phyloP scores from a whole-genome alignment of 2,113 vertebrate genomes.

The Grammomys surdaster region DNA sequence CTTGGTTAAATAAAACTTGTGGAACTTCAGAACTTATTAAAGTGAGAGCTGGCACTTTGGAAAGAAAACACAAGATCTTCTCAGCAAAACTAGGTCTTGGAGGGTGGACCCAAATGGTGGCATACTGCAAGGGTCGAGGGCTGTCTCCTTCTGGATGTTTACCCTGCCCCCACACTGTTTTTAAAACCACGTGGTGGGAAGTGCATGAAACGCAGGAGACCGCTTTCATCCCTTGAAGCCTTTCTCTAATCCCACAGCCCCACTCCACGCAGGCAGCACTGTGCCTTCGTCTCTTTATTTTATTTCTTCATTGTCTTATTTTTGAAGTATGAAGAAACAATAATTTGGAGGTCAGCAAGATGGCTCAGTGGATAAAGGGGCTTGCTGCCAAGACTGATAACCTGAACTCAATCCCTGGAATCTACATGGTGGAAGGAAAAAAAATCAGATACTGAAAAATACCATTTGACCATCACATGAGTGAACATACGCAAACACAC shows the following conservation, averaged over 20 bases:
- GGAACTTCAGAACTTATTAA: constrained; percentile 3
- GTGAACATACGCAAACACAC: not conserved
- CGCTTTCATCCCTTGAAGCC: not conserved
- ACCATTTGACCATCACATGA: not conserved
- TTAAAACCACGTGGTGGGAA: not conserved
- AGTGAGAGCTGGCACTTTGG: not conserved
- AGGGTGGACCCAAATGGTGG: not conserved
- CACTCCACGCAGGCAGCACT: not conserved
- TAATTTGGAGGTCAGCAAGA: not conserved
- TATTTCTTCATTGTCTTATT: not conserved
- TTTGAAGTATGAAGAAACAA: not conserved
- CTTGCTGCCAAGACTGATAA: not conserved
- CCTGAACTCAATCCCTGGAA: not conserved
- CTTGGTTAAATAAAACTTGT: not conserved
- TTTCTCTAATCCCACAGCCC: not conserved
- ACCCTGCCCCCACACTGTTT: not conserved
- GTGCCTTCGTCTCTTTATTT: not conserved
- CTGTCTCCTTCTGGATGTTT: not conserved
- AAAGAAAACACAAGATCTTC: not conserved
- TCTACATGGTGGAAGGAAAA: not conserved
- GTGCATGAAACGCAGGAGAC: no score
- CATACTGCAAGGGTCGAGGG: not conserved
- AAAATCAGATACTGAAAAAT: not conserved
- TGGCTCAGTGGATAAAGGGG: not conserved
- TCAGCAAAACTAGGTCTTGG: not conserved